Base-by-base conservation (phyloP, 2,888 invertebrate species). In the Entomobrya proxima region DNA sequence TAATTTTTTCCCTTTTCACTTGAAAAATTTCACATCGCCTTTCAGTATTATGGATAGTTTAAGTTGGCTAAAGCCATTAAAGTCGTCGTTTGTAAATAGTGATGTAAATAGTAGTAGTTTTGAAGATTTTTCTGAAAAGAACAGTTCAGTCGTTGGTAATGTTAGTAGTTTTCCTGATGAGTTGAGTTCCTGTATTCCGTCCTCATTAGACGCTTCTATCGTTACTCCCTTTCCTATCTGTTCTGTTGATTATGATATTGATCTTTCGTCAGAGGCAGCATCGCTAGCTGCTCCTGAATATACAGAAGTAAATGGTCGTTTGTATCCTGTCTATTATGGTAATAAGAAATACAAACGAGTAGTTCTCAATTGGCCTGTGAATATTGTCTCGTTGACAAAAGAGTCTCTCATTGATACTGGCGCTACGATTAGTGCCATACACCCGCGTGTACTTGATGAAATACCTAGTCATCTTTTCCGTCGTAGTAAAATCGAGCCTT, bases 371-470 rank as follows among this genome's bases (percentile, higher is more conserved):
- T 69, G 69, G 69, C 69, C 69, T 21, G 40, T 69, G 2, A 3
- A 6, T 21, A 18, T 69, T 69, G 2, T 4, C 3, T n/a, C n/a
- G n/a, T n/a, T n/a, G n/a, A 1, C 9, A 7, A 27, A 5, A 9
- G n/a, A 21, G 11, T n/a, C 58, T 7, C 32, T 77, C 11, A 32
- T 77, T 4, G 76, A 77, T 32, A 77, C 76, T 40, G 76, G 76
- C 13, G 76, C 76, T 11, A 40, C 44, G 9, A 40, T 40, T 40
- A 11, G 9, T 40, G 44, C 9, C 15, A 40, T 40, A 15, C 7
- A 40, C 44, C 44, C 44, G 44, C 15, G 9, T 40, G 44, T 40
- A 7, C 44, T 40, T 40, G 7, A 7, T 40, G 15, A 40, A 40
- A 15, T 40, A 11, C 44, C 44, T 15, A 7, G 9, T 40, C 15